Percentiles rank a stretch among this genome's conserved stretches.
phyloP scores from a whole-genome alignment of 2,113 vertebrate genomes.

The Thermophis baileyi region DNA sequence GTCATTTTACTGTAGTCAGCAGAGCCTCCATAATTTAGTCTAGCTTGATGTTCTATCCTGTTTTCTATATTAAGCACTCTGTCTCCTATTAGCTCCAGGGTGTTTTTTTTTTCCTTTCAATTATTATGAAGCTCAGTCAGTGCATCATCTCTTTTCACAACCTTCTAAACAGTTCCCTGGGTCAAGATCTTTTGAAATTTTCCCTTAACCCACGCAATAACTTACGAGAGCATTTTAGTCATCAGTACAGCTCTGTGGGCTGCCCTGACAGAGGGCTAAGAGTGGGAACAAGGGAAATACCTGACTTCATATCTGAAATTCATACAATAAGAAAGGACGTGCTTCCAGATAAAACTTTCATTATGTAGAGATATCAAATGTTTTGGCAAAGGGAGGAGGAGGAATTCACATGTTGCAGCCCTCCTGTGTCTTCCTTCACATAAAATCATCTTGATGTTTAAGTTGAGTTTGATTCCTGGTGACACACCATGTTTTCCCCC shows the following conservation, averaged over 20 bases:
- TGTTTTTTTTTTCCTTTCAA: neutral
- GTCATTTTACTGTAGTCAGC: neutral
- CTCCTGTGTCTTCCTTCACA: neutral
- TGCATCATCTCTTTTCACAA: neutral
- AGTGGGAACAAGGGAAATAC: neutral
- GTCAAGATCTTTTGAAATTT: neutral
- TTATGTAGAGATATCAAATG: neutral
- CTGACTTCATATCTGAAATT: neutral
- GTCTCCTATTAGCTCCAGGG: neutral
- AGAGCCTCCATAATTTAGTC: neutral
- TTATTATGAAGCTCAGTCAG: neutral
- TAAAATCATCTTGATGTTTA: neutral
- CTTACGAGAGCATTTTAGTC: neutral
- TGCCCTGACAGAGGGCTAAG: neutral
- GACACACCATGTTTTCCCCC: neutral
- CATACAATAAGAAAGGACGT: neutral
- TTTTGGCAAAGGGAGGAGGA: neutral
- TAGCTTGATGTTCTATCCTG: neutral
- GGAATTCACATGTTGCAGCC: neutral
- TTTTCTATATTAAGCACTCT: neutral
- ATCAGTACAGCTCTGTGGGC: neutral
- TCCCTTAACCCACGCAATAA: neutral
- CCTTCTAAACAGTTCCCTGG: neutral
- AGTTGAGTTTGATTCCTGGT: neutral
- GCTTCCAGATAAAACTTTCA: neutral